Conservation (phyloP, 2,888 invertebrate species). For the Bellardia bayeri region DNA sequence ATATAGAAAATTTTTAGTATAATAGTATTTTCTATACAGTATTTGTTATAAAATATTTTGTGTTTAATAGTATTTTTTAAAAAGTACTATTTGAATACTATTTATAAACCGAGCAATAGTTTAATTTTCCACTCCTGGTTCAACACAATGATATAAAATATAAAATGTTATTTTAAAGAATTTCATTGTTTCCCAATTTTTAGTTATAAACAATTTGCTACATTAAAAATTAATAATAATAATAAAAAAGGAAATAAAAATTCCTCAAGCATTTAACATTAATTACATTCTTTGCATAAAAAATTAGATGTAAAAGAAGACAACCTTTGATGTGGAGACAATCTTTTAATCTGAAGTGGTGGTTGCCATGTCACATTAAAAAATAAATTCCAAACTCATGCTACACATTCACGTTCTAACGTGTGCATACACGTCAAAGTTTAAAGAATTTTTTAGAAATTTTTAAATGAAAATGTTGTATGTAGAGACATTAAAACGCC, state of each 20-base stretch:
- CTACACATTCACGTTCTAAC: background rate
- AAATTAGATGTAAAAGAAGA: slow-evolving; percentile 19
- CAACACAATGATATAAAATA: too few species aligned
- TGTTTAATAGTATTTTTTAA: too few species aligned
- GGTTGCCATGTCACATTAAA: slow-evolving; percentile 25
- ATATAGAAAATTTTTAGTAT: too few species aligned
- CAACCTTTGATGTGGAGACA: slow-evolving; percentile 51
- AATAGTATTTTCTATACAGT: too few species aligned
- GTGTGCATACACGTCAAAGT: background rate
- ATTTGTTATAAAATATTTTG: too few species aligned
- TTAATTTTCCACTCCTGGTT: too few species aligned
- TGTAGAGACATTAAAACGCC: background rate
- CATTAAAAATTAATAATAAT: slow-evolving; percentile 25
- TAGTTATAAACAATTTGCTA: background rate
- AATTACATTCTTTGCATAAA: slow-evolving; percentile 40
- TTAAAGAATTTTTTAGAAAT: background rate
- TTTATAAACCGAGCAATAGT: too few species aligned
- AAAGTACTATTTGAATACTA: too few species aligned
- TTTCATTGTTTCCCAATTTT: background rate
- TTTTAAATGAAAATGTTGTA: background rate
- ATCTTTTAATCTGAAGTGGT: slow-evolving; percentile 18
- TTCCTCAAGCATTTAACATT: slow-evolving; percentile 30
- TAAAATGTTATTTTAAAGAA: too few species aligned
- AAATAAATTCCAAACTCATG: background rate
- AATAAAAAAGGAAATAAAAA: slow-evolving; percentile 17